Conservation (phyloP, 2,888 invertebrate species). For the Cancer borealis region DNA sequence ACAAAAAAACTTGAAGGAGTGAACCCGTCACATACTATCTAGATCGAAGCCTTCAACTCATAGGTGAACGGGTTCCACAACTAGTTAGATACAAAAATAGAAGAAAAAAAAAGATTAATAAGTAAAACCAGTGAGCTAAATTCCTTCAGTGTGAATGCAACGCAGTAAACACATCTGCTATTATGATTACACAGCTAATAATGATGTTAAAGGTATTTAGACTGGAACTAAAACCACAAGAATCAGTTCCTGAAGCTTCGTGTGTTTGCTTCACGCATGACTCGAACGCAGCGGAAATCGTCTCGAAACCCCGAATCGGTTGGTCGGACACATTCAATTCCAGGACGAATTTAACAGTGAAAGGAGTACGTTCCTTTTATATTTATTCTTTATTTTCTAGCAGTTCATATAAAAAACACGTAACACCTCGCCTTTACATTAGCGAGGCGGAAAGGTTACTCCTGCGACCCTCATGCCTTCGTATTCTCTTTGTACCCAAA, state of each 20-base stretch:
- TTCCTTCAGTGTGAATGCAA: not conserved
- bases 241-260: not conserved
- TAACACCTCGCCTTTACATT: not conserved
- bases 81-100: not conserved
- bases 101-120: not conserved
- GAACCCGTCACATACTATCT: not conserved
- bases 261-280: constrained; percentile 27
- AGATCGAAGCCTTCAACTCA: not conserved
- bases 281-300: not conserved
- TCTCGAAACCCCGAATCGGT: not conserved
- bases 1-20: not conserved
- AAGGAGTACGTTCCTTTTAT: not conserved
- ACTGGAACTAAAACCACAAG: not conserved
- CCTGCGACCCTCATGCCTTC: not conserved
- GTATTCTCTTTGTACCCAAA: not conserved
- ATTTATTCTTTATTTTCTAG: not conserved
- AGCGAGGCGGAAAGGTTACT: not conserved
- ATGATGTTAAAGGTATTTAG: not conserved
- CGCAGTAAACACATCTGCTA: not conserved
- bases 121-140: not conserved
- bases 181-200: not conserved
- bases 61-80: not conserved
- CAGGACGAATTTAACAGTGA: not conserved
- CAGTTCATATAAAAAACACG: not conserved
- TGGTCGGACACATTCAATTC: not conserved